These are phyloP conservation scores for Metridium senile DNA, from an alignment of 92 coral and sea anemone species.

Conservation along the genomic window DNA sequence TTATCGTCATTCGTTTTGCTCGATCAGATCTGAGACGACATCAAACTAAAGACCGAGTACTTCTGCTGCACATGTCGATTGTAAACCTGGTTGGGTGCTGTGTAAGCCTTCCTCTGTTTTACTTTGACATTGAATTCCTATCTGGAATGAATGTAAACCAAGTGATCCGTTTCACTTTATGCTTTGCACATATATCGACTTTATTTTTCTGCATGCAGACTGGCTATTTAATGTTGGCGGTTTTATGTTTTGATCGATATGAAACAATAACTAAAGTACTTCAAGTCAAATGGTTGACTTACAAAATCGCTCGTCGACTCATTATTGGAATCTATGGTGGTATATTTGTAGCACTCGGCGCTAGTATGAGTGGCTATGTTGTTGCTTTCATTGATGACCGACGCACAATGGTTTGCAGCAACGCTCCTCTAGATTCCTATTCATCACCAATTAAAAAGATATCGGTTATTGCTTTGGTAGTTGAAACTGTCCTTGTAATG, in stretches of 20 bases:
- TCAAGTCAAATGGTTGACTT: constrained; percentile 18
- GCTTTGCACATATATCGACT: background rate
- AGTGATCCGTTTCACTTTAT: background rate
- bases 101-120: constrained; percentile 34
- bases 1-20: constrained; percentile 22
- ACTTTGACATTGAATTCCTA: constrained; percentile 21
- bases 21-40: background rate
- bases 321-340: constrained; percentile 4
- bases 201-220: constrained; percentile 25
- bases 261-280: constrained; percentile 25
- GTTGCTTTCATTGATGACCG: background rate
- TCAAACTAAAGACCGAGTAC: constrained; percentile 19
- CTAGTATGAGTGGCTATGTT: constrained; percentile 6
- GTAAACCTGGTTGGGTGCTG: constrained; percentile 39
- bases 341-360: background rate
- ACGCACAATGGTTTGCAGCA: background rate
- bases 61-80: constrained; percentile 15
- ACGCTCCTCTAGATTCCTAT: background rate
- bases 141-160: background rate
- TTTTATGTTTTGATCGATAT: constrained; percentile 32
- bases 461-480: constrained; percentile 16
- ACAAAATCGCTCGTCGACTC: background rate
- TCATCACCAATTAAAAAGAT: background rate
- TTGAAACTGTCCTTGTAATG: constrained; percentile 11
- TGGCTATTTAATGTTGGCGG: constrained; percentile 23